phyloP scores from a whole-genome alignment of 2,888 invertebrate species.

The Eupithecia tripunctaria region DNA sequence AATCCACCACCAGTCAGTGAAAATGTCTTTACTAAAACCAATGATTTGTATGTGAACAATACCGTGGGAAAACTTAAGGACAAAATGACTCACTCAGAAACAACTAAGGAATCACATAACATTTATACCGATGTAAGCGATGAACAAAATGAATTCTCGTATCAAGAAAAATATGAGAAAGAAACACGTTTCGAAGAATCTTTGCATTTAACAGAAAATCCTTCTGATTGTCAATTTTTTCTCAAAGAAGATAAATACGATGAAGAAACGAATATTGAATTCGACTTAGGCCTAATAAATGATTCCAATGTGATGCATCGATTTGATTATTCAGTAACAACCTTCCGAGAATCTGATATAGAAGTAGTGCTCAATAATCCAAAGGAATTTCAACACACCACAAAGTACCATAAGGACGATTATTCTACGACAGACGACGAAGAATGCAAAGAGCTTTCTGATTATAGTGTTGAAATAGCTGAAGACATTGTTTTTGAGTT shows the following conservation, averaged over 20 bases:
- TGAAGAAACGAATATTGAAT: slow-evolving; percentile 29
- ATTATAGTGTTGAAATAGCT: slow-evolving; percentile 34
- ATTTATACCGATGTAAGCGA: background rate
- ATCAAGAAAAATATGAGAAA: background rate
- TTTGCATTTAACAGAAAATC: background rate
- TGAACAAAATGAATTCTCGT: background rate
- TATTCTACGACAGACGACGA: slow-evolving; percentile 37
- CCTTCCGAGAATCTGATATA: slow-evolving; percentile 18
- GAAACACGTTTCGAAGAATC: background rate
- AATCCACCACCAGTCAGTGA: background rate
- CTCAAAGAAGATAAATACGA: slow-evolving; percentile 4
- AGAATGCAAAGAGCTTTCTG: slow-evolving; percentile 38
- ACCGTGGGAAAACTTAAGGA: background rate
- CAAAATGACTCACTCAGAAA: background rate
- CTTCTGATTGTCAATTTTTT: background rate
- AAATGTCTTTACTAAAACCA: background rate
- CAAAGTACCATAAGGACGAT: slow-evolving; percentile 23
- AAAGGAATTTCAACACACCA: slow-evolving; percentile 4
- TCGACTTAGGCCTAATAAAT: slow-evolving; percentile 7
- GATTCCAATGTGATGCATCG: slow-evolving; percentile 2
- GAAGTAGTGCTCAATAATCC: slow-evolving; percentile 35
- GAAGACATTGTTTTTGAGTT: slow-evolving; percentile 47
- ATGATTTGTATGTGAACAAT: background rate
- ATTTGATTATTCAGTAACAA: background rate
- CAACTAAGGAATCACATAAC: background rate